Evolutionary conservation across 1,140 invertebrate genomes (phyloP), one percentile per base, ranked within the genome.

Genomic region (Papilio polyxenes): DNA sequence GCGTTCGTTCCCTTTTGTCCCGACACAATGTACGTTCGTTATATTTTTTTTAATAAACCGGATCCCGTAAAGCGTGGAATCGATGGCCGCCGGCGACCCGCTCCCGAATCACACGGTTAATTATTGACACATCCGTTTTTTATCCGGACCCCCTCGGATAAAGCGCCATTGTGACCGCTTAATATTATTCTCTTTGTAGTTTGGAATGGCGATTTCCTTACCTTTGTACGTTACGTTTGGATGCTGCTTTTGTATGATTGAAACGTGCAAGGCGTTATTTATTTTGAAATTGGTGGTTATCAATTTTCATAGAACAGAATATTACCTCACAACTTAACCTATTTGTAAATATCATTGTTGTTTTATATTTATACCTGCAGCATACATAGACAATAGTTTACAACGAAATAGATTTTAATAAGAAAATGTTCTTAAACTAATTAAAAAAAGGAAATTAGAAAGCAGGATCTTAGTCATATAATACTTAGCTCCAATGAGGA

Each of bases 111-210:
- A 90, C 92, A 89, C 89, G 88, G 91, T 92, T 92, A 93, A 93
- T 93, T 93, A 93, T 93, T 92, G 91, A 93, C 92, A 92, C 92
- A 92, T 93, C 92, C 92, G 90, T 92, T 92, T 93, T 92, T 92
- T 92, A 88, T 88, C 83, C 88, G 84, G 82, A 81, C 85, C 80
- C 82, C 81, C 80, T 53, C 83, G 82, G 74, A 85, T 80, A 87
- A 87, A 87, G 86, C 83, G 78, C 86, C 86, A 89, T 90, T 91
- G 91, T 92, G 88, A 87, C 87, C 59, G 86, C 83, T 86, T 89
- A 89, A 89, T 89, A 89, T 88, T 90, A 89, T 91, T 88, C 87
- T 87, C 85, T 89, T 92, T 93, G 86, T 91, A 82, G 77, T 80
- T 23, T 88, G 86, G 86, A 92, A 92, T 87, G 91, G 87, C 91